Percentiles rank a stretch among this genome's conserved stretches.
phyloP scores from a whole-genome alignment of 2,113 vertebrate species.

The Naja naja region DNA sequence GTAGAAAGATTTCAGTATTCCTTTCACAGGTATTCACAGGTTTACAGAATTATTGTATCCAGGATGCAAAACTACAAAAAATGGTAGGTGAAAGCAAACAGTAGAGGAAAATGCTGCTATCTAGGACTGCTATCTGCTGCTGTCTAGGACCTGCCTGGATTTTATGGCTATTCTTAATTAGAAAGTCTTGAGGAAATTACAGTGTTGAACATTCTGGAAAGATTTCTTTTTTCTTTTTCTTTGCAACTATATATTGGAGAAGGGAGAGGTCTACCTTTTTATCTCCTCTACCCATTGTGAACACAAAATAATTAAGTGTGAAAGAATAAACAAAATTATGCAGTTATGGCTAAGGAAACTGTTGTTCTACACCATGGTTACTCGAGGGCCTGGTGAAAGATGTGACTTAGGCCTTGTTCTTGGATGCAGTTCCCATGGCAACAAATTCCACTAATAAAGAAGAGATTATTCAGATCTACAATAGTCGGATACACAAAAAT shows the following conservation, averaged over 20 bases:
- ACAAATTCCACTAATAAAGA: neutral
- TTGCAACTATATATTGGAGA: neutral
- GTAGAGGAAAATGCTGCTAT: neutral
- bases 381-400: slow-evolving; percentile 1
- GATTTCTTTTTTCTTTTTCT: neutral
- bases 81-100: neutral
- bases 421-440: slow-evolving; percentile 5
- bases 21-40: neutral
- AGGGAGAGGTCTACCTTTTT: neutral
- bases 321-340: neutral
- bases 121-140: neutral
- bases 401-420: neutral
- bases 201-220: neutral
- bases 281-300: neutral
- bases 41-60: neutral
- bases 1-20: neutral
- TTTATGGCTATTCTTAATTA: neutral
- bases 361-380: neutral
- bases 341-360: neutral
- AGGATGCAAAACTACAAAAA: neutral
- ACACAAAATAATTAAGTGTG: neutral
- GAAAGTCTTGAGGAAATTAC: neutral
- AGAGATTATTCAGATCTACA: neutral
- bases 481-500: slow-evolving; percentile 8
- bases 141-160: neutral